Conservation (phyloP, 2,888 invertebrate genomes). For the Orgyia antiqua region DNA sequence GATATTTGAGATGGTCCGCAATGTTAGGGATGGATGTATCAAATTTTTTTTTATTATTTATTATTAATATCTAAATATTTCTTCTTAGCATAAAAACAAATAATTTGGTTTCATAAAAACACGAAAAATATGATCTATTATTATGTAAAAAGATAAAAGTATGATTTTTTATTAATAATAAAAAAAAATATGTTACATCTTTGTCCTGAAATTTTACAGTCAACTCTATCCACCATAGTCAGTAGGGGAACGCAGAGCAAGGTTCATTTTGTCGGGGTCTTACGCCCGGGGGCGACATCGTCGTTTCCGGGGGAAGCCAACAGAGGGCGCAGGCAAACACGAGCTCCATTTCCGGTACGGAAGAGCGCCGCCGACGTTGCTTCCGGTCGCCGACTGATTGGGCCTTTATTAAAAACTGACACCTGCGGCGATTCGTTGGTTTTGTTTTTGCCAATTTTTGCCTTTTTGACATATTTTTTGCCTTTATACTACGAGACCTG, state of each 20-base stretch:
- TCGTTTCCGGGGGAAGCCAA: slow-evolving; percentile 48
- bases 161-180: no score
- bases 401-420: slow-evolving; percentile 75
- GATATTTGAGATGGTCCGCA: no score
- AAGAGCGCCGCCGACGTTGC: slow-evolving; percentile 56
- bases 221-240: slow-evolving; percentile 15
- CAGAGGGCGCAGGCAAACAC: slow-evolving; percentile 64
- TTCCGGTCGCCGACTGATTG: slow-evolving; percentile 71
- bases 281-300: slow-evolving; percentile 45
- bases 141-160: no score
- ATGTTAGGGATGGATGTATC: no score
- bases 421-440: slow-evolving; percentile 57
- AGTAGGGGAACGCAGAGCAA: slow-evolving; percentile 31
- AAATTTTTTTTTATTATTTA: no score
- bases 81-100: no score
- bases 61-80: no score
- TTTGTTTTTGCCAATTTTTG: slow-evolving; percentile 27
- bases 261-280: slow-evolving; percentile 36
- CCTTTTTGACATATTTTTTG: slow-evolving; percentile 6
- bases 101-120: no score
- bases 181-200: no score
- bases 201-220: no score
- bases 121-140: no score
- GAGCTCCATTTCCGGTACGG: slow-evolving; percentile 71
- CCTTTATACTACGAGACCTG: slow-evolving; percentile 13